A percentile compares a stretch with the other conserved stretches of the same genome.
These are phyloP conservation scores for Tethya wilhelma DNA, from an alignment of 37 sponge, comb jelly and placozoan genomes.

Conservation along the genomic window DNA sequence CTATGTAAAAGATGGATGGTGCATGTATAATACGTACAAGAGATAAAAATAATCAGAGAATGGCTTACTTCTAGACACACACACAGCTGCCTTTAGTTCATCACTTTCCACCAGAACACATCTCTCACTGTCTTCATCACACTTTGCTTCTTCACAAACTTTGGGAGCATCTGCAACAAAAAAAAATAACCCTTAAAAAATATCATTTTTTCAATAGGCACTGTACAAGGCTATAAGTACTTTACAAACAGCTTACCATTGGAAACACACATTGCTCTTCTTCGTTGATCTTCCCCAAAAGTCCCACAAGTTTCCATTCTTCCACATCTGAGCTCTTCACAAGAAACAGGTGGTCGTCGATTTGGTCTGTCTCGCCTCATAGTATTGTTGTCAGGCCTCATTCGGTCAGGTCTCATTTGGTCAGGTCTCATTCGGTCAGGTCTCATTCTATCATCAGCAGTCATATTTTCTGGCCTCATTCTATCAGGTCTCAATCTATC, in stretches of 20 bases:
- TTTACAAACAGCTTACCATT: not conserved
- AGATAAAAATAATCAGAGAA: not conserved
- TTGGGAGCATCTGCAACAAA: not conserved
- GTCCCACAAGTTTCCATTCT: not conserved
- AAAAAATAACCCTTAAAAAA: no score
- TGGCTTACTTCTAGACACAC: not conserved
- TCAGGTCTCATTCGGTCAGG: no score
- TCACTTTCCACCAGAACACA: not conserved
- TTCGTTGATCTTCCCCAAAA: not conserved
- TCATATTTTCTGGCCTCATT: no score
- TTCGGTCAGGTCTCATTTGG: no score
- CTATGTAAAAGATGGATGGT: not conserved
- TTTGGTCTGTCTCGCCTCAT: no score
- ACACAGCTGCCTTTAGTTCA: not conserved
- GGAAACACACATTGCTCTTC: not conserved
- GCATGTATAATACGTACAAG: not conserved
- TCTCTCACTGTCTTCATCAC: constrained; percentile 23
- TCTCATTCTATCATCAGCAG: no score
- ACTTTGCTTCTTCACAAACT: not conserved
- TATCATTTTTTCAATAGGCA: no score
- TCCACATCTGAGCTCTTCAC: not conserved
- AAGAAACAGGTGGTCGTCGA: not conserved
- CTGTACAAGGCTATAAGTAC: no score
- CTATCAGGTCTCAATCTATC: no score
- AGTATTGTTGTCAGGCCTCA: no score